phyloP scores from a whole-genome alignment of 2,113 vertebrate genomes.

The Calyptomena viridis region DNA sequence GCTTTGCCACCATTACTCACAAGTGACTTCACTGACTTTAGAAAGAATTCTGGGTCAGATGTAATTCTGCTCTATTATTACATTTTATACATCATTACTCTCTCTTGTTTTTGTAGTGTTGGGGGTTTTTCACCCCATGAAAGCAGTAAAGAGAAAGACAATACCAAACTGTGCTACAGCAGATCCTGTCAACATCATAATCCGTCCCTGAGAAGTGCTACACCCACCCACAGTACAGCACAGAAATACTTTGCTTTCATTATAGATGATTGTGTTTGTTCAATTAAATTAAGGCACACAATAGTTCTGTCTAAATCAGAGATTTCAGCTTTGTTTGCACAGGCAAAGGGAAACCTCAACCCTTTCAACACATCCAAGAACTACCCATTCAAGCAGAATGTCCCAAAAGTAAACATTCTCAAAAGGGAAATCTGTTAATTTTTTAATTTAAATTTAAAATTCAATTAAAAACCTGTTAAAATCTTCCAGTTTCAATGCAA shows the following conservation, averaged over 20 bases:
- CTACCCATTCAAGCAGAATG: not conserved
- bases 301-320: constrained; percentile 9
- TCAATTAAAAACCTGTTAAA: not conserved
- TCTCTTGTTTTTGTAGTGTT: not conserved
- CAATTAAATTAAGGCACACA: constrained; percentile 18
- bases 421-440: not conserved
- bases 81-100: not conserved
- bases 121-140: not conserved
- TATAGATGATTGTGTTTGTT: constrained; percentile 6
- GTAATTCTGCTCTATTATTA: not conserved
- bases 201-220: not conserved
- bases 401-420: not conserved
- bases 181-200: not conserved
- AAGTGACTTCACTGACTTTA: not conserved
- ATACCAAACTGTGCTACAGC: not conserved
- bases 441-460: too few relatives aligned
- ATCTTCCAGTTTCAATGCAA: not conserved
- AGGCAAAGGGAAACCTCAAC: constrained; percentile 1
- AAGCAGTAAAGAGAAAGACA: not conserved
- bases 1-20: not conserved
- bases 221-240: not conserved
- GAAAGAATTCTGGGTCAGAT: not conserved
- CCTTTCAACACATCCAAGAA: not conserved
- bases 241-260: constrained; percentile 12
- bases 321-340: constrained; percentile 24